A percentile compares a stretch with the other conserved stretches of the same genome.
These are phyloP conservation scores for Hydrotaea diabolus DNA, from an alignment of 2,888 invertebrate species.

Conservation along the genomic window DNA sequence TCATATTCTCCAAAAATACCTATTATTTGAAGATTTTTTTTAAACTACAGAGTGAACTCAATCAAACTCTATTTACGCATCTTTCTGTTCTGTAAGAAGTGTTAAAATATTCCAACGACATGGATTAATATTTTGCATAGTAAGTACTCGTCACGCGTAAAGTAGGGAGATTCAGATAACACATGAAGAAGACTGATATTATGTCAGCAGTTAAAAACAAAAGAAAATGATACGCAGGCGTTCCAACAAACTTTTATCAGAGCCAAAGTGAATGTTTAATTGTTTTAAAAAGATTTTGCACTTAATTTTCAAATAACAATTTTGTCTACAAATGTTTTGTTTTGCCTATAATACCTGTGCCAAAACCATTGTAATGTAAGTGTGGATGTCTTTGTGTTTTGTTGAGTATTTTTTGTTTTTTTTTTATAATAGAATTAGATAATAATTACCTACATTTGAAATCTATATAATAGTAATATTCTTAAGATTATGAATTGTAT, in stretches of 20 bases:
- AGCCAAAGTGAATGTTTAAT: slow-evolving; percentile 1
- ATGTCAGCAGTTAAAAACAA: background rate
- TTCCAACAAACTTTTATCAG: background rate
- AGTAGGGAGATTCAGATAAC: background rate
- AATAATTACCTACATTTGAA: slow-evolving; percentile 59
- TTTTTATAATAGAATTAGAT: slow-evolving; percentile 51
- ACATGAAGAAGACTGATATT: too few relatives aligned
- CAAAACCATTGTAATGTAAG: slow-evolving; percentile 44
- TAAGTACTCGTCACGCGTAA: background rate
- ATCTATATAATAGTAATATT: slow-evolving; percentile 66
- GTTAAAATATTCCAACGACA: too few relatives aligned
- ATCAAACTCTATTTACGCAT: too few relatives aligned
- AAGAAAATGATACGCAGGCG: background rate
- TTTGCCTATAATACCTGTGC: slow-evolving; percentile 35
- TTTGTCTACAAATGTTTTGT: slow-evolving; percentile 25
- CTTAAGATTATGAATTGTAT: slow-evolving; percentile 60
- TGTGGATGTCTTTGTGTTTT: slow-evolving; percentile 66
- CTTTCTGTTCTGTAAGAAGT: too few relatives aligned
- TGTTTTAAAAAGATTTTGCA: slow-evolving; percentile 6
- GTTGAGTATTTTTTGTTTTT: slow-evolving; percentile 56
- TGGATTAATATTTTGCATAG: background rate
- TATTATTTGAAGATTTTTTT: too few relatives aligned
- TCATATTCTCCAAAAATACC: too few relatives aligned
- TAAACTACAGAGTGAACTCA: too few relatives aligned
- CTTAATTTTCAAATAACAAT: slow-evolving; percentile 36